Evolutionary conservation across 1,140 invertebrate species (phyloP).

Genomic region (Macrocentrus cingulum): DNA sequence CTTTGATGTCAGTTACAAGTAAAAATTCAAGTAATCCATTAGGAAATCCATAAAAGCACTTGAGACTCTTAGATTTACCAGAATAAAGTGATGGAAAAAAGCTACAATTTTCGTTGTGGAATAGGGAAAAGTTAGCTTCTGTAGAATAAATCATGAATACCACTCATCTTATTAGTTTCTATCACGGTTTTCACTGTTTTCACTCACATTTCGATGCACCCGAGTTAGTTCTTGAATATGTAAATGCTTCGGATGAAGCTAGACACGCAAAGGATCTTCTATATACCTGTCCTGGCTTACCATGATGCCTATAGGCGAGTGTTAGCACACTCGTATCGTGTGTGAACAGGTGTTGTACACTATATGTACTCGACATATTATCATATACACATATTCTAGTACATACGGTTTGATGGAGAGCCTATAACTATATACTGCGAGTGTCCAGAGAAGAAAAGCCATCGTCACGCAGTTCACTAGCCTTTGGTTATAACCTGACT

Average conservation of each 20-base stretch:
- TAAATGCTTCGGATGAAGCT: conserved; percentile 23
- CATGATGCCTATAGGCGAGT: conserved; percentile 3
- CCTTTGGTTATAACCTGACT: conserved; percentile 28
- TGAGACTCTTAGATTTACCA: too few species aligned
- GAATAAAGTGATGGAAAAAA: too few species aligned
- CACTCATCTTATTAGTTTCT: not conserved
- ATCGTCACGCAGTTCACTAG: conserved; percentile 29
- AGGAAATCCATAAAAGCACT: too few species aligned
- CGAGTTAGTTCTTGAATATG: conserved; percentile 33
- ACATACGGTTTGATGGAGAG: too few species aligned
- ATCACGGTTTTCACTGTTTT: too few species aligned
- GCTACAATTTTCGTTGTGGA: too few species aligned
- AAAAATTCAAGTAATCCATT: too few species aligned
- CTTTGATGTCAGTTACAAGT: too few species aligned
- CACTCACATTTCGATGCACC: conserved; percentile 18
- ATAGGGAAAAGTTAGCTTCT: too few species aligned
- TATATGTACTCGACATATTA: not conserved
- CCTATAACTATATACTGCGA: not conserved
- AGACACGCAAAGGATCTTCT: conserved; percentile 31
- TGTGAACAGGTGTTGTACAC: conserved; percentile 4
- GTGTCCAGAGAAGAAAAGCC: conserved; percentile 4
- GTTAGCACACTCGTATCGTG: not conserved
- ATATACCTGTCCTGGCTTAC: not conserved
- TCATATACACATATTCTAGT: not conserved
- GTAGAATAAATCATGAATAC: conserved; percentile 1